Evolutionary conservation across 2,888 invertebrate genomes (phyloP), one percentile per base, ranked within the genome.

Genomic region (Empis stercorea): DNA sequence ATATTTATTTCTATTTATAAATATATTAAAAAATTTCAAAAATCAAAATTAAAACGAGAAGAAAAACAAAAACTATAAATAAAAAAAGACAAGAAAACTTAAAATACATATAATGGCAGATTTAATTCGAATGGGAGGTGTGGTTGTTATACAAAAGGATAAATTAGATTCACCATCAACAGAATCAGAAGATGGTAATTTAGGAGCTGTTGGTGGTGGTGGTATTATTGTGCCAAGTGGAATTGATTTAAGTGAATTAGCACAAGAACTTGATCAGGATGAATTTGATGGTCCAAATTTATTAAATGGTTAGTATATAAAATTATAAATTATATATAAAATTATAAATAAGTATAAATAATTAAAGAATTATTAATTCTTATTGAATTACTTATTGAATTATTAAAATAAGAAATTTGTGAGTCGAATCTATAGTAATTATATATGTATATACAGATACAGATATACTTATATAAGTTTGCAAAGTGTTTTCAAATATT

Each of bases 151-250:
- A 70, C 78, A 77, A 62, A 81, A 81, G 72, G 82, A 82, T 70
- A 81, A 81, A 71, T 71, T 83, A 56, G 85, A 87, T 54, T 87
- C 87, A 50, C 87, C 88, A 41, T 87, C 86, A 56, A 87, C 87
- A 48, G 87, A 87, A 61, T 88, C 87, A 49, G 88, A 88, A 60
- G 88, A 88, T 64, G 87, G 86, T 38, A 83, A 81, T 57, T 58
- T 66, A 56, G 61, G 62, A 38, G 62, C 61, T 16, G 51, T 62
- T 43, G 64, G 61, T 44, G 63, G 61, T 23, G 82, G 80, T 58
- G 48, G 44, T 10, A 44, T 39, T 13, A 20, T 20, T 14, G 10
- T 16, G 4, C 57, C 56, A 10, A 78, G 73, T 41, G 68, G 61
- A 42, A 62, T 69, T 53, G 78, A 78, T 58, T 63, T 78, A 54